Evolutionary conservation across 64 coral and sea anemone genomes (phyloP), one percentile per base, ranked within the genome.

Genomic region (Astreopora myriophthalma): DNA sequence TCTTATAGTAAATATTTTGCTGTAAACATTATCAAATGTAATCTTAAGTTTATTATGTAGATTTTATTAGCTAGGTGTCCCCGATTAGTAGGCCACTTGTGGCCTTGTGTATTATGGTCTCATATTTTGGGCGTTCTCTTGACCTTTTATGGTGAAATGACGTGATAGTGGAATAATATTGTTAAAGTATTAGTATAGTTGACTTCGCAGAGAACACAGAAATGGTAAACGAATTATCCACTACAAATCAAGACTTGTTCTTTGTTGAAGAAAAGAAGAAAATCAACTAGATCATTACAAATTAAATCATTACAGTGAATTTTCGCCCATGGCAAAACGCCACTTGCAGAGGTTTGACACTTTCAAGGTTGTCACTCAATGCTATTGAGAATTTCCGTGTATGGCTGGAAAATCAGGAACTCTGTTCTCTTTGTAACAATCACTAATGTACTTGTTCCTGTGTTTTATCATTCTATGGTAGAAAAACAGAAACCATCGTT

Each of bases 381-480:
- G 57, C 57, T 20, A 17, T 61, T 60, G 13, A 60, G 63, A 67
- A 67, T 67, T 67, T 67, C 63, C 24, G 25, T 67, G 63, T 67
- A 67, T 67, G 63, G 63, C 63, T 68, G 51, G 80, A 39, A 57
- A 28, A 67, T 65, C 51, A 35, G 57, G 60, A 29, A 65, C 40
- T 67, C 64, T 85, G 14, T 64, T 64, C 13, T 65, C 60, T 65
- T 85, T 34, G 81, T 65, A 85, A 52, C 81, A 85, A 29, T 67
- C 25, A 25, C 3, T 27, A 27, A 67, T 28, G 63, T 91, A 81
- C 3, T 67, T 79, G 63, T 80, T 80, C n/a, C 33, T 38, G 3
- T 60, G 57, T 48, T 68, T 62, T 27, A 90, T 75, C 88, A 90
- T 90, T 48, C 88, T 75, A 30, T 90, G 88, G 20, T 68, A 90